Conservation (phyloP, 1,140 invertebrate species). For the fruit fly (Drosophila melanogaster) region Release_6_plus_ISO1_MT NT_033779.5:5125501-5126000, state of each 20-base stretch:
- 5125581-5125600: slow-evolving; percentile 95
- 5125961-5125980: slow-evolving; percentile 96
- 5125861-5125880: slow-evolving; percentile 98
- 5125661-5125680: slow-evolving; percentile 25
- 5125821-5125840: slow-evolving; percentile 92
- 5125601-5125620: slow-evolving; percentile 93
- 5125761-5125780: background rate
- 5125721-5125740: slow-evolving; percentile 87
- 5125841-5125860: slow-evolving; percentile 94
- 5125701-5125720: slow-evolving; percentile 58
- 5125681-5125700: slow-evolving; percentile 38
- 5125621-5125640: slow-evolving; percentile 87
- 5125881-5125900: slow-evolving; percentile 93
- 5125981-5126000: slow-evolving; percentile 96
- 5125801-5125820: slow-evolving; percentile 23
- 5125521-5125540: slow-evolving; percentile 97
- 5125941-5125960: slow-evolving; percentile 92
- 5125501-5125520: slow-evolving; percentile 92
- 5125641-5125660: slow-evolving; percentile 1
- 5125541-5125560: slow-evolving; percentile 92
- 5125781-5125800: background rate
- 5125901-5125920: slow-evolving; percentile 92
- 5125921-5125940: slow-evolving; percentile 91
- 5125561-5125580: slow-evolving; percentile 93
- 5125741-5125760: slow-evolving; percentile 71